Base-by-base conservation (phyloP, 2,888 invertebrate species). In the Nowickia ferox region DNA sequence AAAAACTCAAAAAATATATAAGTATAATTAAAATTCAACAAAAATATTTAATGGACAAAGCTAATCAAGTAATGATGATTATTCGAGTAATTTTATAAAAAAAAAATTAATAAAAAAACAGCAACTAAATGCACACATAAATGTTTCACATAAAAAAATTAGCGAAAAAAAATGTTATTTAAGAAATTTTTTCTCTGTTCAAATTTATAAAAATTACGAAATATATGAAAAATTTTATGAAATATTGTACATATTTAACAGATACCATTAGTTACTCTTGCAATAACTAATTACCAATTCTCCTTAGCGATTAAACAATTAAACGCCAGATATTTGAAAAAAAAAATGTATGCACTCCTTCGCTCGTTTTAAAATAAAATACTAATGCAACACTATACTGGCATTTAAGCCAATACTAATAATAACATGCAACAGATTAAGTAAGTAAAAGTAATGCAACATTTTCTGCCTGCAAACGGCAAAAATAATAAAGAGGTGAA, bases 401-500 rank as follows among this genome's bases (percentile, higher is more conserved):
- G 76, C 81, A 66, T 80, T 81, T 76, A 71, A 76, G 71, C 71
- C 57, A 63, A 81, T 76, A 81, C 5, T 30, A 30, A 30, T 30
- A 30, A 81, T 77, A 81, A 51, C 81, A 80, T 84, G 84, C 84
- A 84, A 84, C 81, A 77, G 84, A 84, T 84, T 84, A 81, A 84
- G 76, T 81, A 84, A 84, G 84, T 84, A 84, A 84, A 84, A 84
- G 81, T 81, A 81, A 71, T 72, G 80, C 83, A 81, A 76, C 80
- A 74, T 61, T 72, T 77, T 48, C 57, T 69, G 46, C 17, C 59
- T 46, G 44, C 42, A 11, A 65, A 77, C 38, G 19, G 65, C 59
- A 65, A 66, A 44, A 46, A 17, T 30, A 65, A 68, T 59, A 51
- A 9, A 53, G 57, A 71, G 48, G 72, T 71, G 71, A 80, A 80